These are phyloP conservation scores for Lysiphlebus fabarum DNA, from an alignment of 1,140 invertebrate genomes.

Conservation along the genomic window DNA sequence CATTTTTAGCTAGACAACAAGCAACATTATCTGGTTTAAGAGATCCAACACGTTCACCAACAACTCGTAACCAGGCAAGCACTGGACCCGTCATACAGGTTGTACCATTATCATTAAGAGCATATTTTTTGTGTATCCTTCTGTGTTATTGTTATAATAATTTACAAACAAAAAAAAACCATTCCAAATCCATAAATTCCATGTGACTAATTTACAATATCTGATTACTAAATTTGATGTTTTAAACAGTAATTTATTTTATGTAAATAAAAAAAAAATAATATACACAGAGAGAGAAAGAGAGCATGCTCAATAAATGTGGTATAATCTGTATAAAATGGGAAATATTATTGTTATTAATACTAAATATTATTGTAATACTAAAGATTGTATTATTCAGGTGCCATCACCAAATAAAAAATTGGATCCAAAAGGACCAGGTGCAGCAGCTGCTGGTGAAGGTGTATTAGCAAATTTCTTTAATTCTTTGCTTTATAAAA, in stretches of 20 bases:
- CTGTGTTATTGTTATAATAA: no score
- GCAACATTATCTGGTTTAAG: conserved; percentile 44
- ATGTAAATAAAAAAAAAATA: no score
- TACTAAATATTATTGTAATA: conserved; percentile 26
- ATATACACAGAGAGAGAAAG: conserved; percentile 27
- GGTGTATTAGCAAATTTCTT: conserved; percentile 97
- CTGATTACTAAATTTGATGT: no score
- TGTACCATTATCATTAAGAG: conserved; percentile 47
- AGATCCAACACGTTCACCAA: conserved; percentile 48
- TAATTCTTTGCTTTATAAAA: conserved; percentile 94
- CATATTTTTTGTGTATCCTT: conserved; percentile 38
- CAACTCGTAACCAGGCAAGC: conserved; percentile 51
- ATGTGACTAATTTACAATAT: conserved; percentile 6
- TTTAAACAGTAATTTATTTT: no score
- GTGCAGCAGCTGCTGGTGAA: conserved; percentile 74
- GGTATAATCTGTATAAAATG: conserved; percentile 25
- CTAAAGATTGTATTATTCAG: conserved; percentile 35
- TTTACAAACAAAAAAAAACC: no score
- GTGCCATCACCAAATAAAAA: conserved; percentile 53
- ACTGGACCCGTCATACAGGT: conserved; percentile 50
- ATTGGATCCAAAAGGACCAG: conserved; percentile 47
- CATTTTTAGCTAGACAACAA: conserved; percentile 82
- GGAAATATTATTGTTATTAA: conserved; percentile 21
- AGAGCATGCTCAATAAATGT: conserved; percentile 40
- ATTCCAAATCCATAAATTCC: not conserved